These are phyloP conservation scores for Glossophaga mutica DNA, from an alignment of 2,797 vertebrate genomes.

Conservation along the genomic window DNA sequence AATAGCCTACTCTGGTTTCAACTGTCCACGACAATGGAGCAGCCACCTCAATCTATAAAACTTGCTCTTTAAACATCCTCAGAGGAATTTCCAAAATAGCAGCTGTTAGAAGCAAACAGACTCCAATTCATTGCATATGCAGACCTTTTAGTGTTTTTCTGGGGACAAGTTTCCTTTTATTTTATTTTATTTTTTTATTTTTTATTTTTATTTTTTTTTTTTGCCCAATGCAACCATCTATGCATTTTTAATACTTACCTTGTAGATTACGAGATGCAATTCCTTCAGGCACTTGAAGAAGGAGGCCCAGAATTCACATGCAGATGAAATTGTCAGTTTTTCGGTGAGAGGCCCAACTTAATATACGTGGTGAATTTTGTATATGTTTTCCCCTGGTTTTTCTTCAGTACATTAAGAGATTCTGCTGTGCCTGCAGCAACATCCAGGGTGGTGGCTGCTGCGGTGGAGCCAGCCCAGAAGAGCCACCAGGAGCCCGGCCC, in stretches of 20 bases:
- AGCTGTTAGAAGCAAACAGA: conserved; percentile 82
- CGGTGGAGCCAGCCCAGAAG: conserved; percentile 58
- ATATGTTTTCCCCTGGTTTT: conserved; percentile 73
- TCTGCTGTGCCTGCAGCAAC: conserved; percentile 79
- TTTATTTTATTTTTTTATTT: background rate
- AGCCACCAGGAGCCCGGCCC: conserved; percentile 52
- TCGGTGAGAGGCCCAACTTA: conserved; percentile 77
- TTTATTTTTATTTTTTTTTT: background rate
- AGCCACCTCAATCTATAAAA: conserved; percentile 81
- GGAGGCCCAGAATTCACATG: conserved; percentile 73
- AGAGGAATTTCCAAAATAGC: conserved; percentile 83
- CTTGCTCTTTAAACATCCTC: conserved; percentile 82
- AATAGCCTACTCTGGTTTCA: conserved; percentile 83
- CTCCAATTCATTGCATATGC: conserved; percentile 81
- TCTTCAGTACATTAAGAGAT: conserved; percentile 78
- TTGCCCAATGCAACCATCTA: conserved; percentile 78
- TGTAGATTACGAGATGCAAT: conserved; percentile 76
- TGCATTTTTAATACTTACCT: conserved; percentile 82
- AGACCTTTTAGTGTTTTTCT: conserved; percentile 81
- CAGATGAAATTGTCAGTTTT: conserved; percentile 80
- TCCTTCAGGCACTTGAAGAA: conserved; percentile 79
- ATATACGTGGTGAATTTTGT: conserved; percentile 82
- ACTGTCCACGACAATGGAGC: conserved; percentile 81
- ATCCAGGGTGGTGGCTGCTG: conserved; percentile 67
- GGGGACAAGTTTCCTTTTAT: conserved; percentile 75